Base-by-base conservation (phyloP, 2,888 invertebrate species). In the Bellardia pandia region DNA sequence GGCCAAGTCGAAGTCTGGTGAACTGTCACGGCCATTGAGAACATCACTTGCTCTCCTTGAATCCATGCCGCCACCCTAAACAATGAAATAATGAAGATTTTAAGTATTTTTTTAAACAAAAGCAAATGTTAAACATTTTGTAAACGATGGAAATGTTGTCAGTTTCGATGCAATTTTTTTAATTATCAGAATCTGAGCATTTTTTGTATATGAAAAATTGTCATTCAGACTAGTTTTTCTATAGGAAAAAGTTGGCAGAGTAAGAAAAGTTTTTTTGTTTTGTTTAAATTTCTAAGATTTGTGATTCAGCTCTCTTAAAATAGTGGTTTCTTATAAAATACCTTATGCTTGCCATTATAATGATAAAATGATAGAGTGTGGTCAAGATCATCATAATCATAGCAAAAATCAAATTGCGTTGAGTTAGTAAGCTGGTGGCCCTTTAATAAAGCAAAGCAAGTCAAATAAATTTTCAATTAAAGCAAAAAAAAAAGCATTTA, bases 1-100 rank as follows among this genome's bases (percentile, higher is more conserved):
- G 92, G 96, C 94, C n/a, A 92, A 79, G 92, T 96, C 94, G 93
- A 94, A 93, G 93, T 95, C 94, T 91, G 96, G 92, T 94, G 95
- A 92, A 94, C 95, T 93, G 95, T 96, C 92, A 94, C 93, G 92
- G 48, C 92, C 92, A 68, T 91, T 91, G 76, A 90, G 91, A 2
- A 90, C 91, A 89, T 93, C 94, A 89, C 94, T 94, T 40, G 92
- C 89, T 75, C 94, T 91, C 88, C 94, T 89, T n/a, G 92, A 91
- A 58, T 92, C 92, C 74, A 91, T 89, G 30, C 92, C 92, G 62
- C 91, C 91, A 51, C 92, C 93, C 92, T 92, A 79, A 14, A 8
- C 14, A 45, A 6, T 40, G 45, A 64, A 66, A 14, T 40, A 53
- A 16, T 13, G 7, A 75, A 16, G 37, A 40, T 42, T 16, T 16